Evolutionary conservation across 1,140 invertebrate genomes (phyloP), one percentile per base, ranked within the genome.

Genomic region (Drosophila navojoa): DNA sequence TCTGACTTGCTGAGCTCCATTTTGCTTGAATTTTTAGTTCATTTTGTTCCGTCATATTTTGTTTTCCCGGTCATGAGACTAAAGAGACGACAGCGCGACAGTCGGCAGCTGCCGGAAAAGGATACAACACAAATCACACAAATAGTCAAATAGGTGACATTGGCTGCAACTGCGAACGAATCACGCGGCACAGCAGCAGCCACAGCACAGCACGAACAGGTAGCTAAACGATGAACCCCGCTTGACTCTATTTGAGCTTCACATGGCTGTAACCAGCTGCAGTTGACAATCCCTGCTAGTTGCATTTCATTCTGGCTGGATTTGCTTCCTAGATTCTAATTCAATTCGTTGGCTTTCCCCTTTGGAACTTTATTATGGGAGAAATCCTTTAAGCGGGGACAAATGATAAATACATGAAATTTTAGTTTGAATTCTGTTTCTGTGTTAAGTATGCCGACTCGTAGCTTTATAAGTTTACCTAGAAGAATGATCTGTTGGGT

Each of bases 101-200:
- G 45, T 40, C 40, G 55, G 74, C 38, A 58, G 58, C 42, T 50
- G 29, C 29, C 40, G 54, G 49, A 55, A 60, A 61, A 22, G n/a
- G 27, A 15, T 42, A 49, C 55, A 68, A 70, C 61, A 89, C 77
- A 77, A 84, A 89, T 84, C 79, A 78, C 76, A 84, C 71, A 77
- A 70, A 89, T 77, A 89, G 80, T n/a, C 73, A 53, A 80, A 84
- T 74, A 78, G 72, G 10, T 86, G 81, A 81, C 81, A 86, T 74
- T 77, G 74, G 80, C 73, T 81, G 74, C 57, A 85, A 69, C 76
- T 54, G 64, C 57, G 71, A 71, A 70, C 58, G 44, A 70, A 52
- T 35, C 63, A 81, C 35, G 61, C 49, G 62, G 7, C 32, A 9
- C 1, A 32, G 7, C 32, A 9, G 7, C 59, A 22, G 19, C 19